Evolutionary conservation across 2,888 invertebrate species (phyloP).

Genomic region (Maniola hyperantus): DNA sequence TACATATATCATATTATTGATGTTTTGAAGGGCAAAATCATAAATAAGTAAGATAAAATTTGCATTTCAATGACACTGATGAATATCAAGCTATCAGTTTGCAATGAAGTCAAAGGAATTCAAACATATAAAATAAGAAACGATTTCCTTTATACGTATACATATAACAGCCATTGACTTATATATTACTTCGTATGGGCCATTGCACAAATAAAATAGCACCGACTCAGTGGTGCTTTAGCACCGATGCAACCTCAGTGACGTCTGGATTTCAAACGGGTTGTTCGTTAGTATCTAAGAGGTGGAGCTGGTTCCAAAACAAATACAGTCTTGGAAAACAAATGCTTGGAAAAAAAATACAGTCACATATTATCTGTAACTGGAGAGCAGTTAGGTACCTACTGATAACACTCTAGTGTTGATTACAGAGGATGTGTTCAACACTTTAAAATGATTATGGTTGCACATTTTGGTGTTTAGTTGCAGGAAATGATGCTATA

Average conservation of each 20-base stretch:
- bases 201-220: too few relatives aligned
- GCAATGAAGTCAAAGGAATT: background rate
- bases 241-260: too few relatives aligned
- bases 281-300: too few relatives aligned
- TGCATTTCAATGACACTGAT: background rate
- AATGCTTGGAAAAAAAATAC: too few relatives aligned
- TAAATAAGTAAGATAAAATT: constrained; percentile 3
- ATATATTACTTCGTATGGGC: too few relatives aligned
- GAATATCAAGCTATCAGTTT: background rate
- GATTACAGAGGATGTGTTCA: constrained; percentile 9
- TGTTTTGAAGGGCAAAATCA: background rate
- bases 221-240: too few relatives aligned
- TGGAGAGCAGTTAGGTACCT: constrained; percentile 7
- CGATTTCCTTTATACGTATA: too few relatives aligned
- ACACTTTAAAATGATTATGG: constrained; percentile 6
- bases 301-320: too few relatives aligned
- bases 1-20: too few relatives aligned
- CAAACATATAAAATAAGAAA: background rate
- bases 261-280: too few relatives aligned
- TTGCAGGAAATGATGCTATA: background rate
- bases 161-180: too few relatives aligned
- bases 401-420: constrained; percentile 22
- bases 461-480: background rate
- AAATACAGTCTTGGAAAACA: too few relatives aligned
- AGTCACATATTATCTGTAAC: constrained; percentile 11